A percentile compares a stretch with the other conserved stretches of the same genome.
Evolutionary conservation across 2,888 invertebrate genomes (phyloP).

Genomic region (Parelbella ahira): DNA sequence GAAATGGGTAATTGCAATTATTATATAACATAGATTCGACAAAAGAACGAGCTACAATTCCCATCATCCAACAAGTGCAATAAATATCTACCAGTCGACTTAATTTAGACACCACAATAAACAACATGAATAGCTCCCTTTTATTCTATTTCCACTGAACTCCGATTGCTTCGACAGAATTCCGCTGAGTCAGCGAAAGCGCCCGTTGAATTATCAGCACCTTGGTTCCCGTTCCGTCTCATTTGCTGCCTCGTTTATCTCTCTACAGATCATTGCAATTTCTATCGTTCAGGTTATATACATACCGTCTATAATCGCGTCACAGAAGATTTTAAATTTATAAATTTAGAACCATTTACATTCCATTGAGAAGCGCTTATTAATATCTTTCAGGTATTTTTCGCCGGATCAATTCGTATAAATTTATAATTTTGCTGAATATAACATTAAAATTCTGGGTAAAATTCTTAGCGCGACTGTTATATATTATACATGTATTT

Average conservation of each 20-base stretch:
- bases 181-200: constrained; percentile 20
- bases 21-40: no score
- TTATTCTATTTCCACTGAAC: background rate
- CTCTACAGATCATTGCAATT: constrained; percentile 10
- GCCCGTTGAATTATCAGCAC: constrained; percentile 24
- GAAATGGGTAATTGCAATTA: no score
- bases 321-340: constrained; percentile 1
- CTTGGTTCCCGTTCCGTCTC: constrained; percentile 20
- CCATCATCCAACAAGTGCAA: no score
- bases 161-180: constrained; percentile 18
- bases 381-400: constrained; percentile 3
- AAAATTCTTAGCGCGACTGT: no score
- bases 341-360: constrained; percentile 8
- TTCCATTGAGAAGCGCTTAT: constrained; percentile 8
- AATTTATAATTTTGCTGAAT: constrained; percentile 1
- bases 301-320: constrained; percentile 2
- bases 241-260: constrained; percentile 16
- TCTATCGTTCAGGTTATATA: no score
- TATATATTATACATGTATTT: background rate
- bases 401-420: background rate
- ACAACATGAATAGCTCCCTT: no score
- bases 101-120: constrained; percentile 12
- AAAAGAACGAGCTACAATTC: no score
- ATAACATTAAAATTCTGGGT: background rate
- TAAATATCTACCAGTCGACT: no score